Conservation (phyloP, 2,797 vertebrate species). For the Uromys caudimaculatus region DNA sequence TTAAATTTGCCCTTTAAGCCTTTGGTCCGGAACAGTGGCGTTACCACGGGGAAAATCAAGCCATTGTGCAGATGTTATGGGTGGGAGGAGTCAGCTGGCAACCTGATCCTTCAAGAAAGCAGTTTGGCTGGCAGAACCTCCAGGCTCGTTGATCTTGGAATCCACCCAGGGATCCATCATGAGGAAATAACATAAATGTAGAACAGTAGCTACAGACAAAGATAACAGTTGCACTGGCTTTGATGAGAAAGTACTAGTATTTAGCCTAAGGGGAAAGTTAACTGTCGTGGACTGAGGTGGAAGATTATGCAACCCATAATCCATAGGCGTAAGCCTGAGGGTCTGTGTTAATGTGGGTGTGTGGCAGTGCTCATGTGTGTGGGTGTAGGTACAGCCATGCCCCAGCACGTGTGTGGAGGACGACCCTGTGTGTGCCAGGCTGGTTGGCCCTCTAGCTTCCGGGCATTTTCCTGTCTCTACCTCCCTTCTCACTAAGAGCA, state of each 20-base stretch:
- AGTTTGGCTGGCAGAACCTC: neutral
- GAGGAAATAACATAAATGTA: conserved; percentile 10
- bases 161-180: neutral
- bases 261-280: neutral
- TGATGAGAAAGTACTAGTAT: neutral
- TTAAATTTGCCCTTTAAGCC: conserved; percentile 20
- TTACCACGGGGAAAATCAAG: neutral
- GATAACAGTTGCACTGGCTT: neutral
- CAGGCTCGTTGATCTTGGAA: neutral
- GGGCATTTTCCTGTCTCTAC: neutral
- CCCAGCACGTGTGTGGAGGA: neutral
- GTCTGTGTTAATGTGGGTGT: neutral
- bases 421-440: neutral
- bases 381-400: neutral
- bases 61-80: neutral
- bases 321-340: neutral
- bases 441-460: neutral
- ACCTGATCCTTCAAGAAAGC: neutral
- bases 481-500: neutral
- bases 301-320: neutral
- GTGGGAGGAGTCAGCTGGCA: neutral
- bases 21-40: neutral
- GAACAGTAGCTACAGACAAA: neutral
- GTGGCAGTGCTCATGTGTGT: neutral
- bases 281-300: neutral